Evolutionary conservation across 2,888 invertebrate genomes (phyloP).

Genomic region (Dryobota labecula): DNA sequence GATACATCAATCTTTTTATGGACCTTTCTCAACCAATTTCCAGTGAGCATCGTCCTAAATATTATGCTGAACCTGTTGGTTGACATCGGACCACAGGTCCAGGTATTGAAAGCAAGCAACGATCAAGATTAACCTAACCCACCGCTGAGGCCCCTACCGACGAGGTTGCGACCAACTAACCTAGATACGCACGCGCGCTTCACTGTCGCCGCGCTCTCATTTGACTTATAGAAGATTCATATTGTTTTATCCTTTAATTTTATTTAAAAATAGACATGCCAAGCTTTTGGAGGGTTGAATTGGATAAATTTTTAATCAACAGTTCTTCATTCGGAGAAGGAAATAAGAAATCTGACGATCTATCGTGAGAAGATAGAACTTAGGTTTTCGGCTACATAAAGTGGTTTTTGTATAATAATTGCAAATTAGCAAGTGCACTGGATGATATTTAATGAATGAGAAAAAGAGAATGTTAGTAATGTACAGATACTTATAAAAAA

Average conservation of each 20-base stretch:
- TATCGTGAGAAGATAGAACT: background rate
- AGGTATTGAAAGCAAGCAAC: constrained; percentile 43
- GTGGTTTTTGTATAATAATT: background rate
- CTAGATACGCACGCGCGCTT: constrained; percentile 65
- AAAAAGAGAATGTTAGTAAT: constrained; percentile 17
- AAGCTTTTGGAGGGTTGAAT: background rate
- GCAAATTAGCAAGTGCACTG: background rate
- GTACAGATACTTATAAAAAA: constrained; percentile 8
- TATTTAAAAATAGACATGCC: constrained; percentile 2
- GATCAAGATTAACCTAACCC: constrained; percentile 67
- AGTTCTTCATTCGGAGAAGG: background rate
- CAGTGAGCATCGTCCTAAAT: background rate
- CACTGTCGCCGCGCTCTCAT: constrained; percentile 68
- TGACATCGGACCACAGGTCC: constrained; percentile 29
- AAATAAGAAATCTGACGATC: background rate
- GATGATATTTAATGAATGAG: background rate
- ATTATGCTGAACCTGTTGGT: constrained; percentile 9
- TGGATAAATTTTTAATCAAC: background rate
- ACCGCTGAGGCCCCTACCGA: constrained; percentile 62
- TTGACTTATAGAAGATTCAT: constrained; percentile 60
- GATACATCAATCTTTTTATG: background rate
- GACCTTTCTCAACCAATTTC: background rate
- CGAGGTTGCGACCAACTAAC: constrained; percentile 70
- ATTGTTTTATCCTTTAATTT: constrained; percentile 56
- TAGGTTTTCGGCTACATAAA: background rate